Percentiles rank a stretch among this genome's conserved stretches.
Evolutionary conservation across 2,113 vertebrate species (phyloP).

Genomic region (Brachyistius frenatus): DNA sequence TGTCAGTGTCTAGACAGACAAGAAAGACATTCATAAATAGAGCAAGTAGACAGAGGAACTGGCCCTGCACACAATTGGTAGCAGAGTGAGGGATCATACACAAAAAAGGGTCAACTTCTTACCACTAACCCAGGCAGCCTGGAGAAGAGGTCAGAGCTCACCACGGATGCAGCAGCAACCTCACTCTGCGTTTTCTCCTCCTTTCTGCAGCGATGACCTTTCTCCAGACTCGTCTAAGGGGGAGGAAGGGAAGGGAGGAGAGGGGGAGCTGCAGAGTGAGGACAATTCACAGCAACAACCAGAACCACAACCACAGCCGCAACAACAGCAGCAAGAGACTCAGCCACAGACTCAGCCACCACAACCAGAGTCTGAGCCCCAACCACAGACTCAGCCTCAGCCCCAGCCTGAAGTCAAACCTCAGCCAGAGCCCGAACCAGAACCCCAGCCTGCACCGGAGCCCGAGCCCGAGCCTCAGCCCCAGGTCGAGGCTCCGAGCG

Average conservation of each 20-base stretch:
- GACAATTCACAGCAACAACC: constrained; percentile 80
- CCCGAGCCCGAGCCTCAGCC: constrained; percentile 24
- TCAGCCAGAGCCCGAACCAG: constrained; percentile 11
- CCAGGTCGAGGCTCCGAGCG: constrained; percentile 1
- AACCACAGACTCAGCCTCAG: constrained; percentile 24
- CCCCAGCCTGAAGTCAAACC: constrained; percentile 25
- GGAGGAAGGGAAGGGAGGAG: constrained; percentile 87
- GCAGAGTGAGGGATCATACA: constrained; percentile 61
- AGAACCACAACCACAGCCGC: constrained; percentile 43
- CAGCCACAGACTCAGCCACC: constrained; percentile 50
- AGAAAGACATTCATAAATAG: constrained; percentile 62
- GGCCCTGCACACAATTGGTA: constrained; percentile 51
- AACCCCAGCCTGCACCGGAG: constrained; percentile 12
- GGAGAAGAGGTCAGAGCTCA: constrained; percentile 83
- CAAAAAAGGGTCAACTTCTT: constrained; percentile 67
- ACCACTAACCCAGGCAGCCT: constrained; percentile 76
- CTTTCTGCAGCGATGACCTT: constrained; percentile 87
- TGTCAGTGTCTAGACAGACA: constrained; percentile 73
- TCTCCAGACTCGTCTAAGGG: constrained; percentile 76
- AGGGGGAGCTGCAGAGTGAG: constrained; percentile 85
- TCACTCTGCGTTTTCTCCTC: constrained; percentile 88
- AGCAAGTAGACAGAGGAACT: constrained; percentile 62
- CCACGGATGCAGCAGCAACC: constrained; percentile 81
- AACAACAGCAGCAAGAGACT: constrained; percentile 58
- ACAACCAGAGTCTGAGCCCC: constrained; percentile 32